Base-by-base conservation (phyloP, 1,140 invertebrate genomes). In the Drosophila novamexicana region DNA sequence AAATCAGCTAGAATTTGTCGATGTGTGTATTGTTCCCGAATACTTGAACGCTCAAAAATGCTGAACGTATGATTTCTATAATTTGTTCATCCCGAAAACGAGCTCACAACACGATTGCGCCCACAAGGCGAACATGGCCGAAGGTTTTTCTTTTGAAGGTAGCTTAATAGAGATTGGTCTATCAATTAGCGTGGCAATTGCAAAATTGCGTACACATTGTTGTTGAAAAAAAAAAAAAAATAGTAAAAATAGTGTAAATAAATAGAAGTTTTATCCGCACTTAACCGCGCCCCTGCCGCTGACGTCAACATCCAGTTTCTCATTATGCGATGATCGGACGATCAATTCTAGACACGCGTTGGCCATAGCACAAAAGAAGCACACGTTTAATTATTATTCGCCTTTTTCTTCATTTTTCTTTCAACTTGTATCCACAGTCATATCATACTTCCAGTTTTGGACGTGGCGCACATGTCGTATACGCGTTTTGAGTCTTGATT, bases 341-440 rank as follows among this genome's bases (percentile, higher is more conserved):
- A 88, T 88, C 71, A 88, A 86, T 86, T 86, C 83, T 80, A 71
- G 68, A 83, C 83, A 86, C 83, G 84, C 83, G 76, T 69, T 45
- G 8, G n/a, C 39, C 45, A 12, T 14, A 36, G 36, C 44, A 80
- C 63, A 63, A 77, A 82, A 86, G 75, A 76, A 49, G 52, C 65
- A 61, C 79, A 83, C 79, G 83, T 58, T 70, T 67, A 7, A 52
- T 50, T 62, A 34, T 49, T 67, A 59, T 49, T 42, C 29, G 0
- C 10, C 32, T 29, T 53, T 36, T 37, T 34, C 22, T 22, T 22
- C 2, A 2, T 3, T 22, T 22, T 22, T 22, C 22, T 22, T 22
- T 3, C 22, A 18, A 18, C 18, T 18, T 18, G 18, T 18, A 18
- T 18, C 18, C 18, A 18, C 18, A 62, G 40, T 49, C 65, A 77